Conservation (phyloP, 2,888 invertebrate species). For the Plebejus melissa region DNA sequence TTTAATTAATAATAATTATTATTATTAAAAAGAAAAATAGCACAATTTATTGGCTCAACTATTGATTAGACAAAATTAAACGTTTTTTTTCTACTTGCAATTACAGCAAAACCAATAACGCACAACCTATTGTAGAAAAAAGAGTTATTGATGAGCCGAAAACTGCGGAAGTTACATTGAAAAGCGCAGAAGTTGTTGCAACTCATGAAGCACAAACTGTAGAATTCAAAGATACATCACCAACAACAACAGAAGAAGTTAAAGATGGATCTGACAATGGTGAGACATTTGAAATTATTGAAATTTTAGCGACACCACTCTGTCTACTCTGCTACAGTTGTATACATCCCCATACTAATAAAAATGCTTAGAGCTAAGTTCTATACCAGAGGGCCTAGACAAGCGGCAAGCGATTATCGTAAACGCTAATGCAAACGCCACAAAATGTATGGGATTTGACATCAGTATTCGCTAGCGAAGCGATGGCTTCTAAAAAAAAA, state of each 20-base stretch:
- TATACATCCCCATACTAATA: background rate
- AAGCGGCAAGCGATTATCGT: too few species aligned
- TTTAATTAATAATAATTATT: background rate
- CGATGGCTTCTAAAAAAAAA: too few species aligned
- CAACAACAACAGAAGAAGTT: slow-evolving; percentile 38
- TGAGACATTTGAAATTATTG: slow-evolving; percentile 41
- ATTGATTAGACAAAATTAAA: background rate
- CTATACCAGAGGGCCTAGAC: too few species aligned
- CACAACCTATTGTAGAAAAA: slow-evolving; percentile 67
- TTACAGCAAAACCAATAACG: slow-evolving; percentile 38
- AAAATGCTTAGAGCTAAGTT: too few species aligned
- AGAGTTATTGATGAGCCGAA: slow-evolving; percentile 81
- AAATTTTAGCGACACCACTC: background rate
- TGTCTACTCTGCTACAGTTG: background rate
- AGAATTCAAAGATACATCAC: slow-evolving; percentile 42
- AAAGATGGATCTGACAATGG: slow-evolving; percentile 47
- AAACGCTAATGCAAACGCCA: too few species aligned
- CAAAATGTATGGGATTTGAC: too few species aligned
- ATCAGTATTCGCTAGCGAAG: too few species aligned
- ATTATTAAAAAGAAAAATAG: background rate
- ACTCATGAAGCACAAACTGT: slow-evolving; percentile 4
- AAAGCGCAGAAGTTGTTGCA: slow-evolving; percentile 37
- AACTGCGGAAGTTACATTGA: slow-evolving; percentile 48
- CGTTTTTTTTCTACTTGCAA: background rate
- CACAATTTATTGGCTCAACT: background rate